A percentile compares a stretch with the other conserved stretches of the same genome.
Evolutionary conservation across 2,113 vertebrate species (phyloP).

Genomic region (Spea bombifrons): DNA sequence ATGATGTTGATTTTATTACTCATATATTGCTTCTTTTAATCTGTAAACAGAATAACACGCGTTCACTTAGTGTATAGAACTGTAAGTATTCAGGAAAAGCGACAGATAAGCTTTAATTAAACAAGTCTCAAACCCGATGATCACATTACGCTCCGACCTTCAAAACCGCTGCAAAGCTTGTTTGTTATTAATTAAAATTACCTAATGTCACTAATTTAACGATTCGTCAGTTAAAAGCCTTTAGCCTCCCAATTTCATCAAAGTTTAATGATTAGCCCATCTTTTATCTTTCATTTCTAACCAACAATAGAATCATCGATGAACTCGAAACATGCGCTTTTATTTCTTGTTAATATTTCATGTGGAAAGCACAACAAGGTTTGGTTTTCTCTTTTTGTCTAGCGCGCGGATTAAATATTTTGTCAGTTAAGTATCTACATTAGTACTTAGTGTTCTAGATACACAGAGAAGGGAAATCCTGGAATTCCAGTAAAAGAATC

Average conservation of each 20-base stretch:
- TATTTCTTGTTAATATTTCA: not conserved
- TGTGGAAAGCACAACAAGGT: not conserved
- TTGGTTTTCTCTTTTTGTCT: not conserved
- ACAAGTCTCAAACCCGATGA: not conserved
- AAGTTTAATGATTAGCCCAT: constrained; percentile 15
- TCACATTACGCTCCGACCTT: not conserved
- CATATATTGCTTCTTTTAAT: too few species aligned
- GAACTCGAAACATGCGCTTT: not conserved
- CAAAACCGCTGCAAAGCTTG: not conserved
- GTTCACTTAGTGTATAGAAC: too few species aligned
- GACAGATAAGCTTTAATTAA: not conserved
- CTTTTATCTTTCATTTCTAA: not conserved
- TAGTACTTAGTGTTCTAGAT: too few species aligned
- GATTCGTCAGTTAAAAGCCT: not conserved
- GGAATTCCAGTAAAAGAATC: too few species aligned
- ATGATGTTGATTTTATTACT: too few species aligned
- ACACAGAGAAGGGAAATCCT: too few species aligned
- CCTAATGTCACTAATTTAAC: not conserved
- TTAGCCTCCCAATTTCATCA: constrained; percentile 2
- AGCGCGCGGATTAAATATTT: not conserved
- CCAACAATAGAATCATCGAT: constrained; percentile 1
- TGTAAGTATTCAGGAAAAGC: too few species aligned
- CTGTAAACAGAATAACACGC: too few species aligned
- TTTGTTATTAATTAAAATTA: not conserved
- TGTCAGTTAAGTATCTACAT: not conserved